phyloP scores from a whole-genome alignment of 2,888 invertebrate species.

The Andrena marginata region DNA sequence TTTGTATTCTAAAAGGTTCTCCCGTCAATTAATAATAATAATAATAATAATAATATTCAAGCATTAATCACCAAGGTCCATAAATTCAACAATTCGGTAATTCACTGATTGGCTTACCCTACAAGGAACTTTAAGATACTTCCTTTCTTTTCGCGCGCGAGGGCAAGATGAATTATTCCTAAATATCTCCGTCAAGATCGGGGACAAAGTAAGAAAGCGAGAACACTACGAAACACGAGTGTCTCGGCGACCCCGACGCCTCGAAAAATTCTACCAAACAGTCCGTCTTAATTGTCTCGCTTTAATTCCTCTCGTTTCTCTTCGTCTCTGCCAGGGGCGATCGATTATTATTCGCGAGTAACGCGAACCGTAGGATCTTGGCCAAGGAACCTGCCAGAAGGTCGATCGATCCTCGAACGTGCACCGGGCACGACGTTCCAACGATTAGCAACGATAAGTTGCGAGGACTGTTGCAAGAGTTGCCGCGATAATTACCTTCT shows the following conservation, averaged over 20 bases:
- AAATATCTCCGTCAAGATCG: too few relatives aligned
- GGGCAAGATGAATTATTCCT: too few relatives aligned
- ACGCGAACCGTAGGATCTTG: not conserved
- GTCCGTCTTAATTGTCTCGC: not conserved
- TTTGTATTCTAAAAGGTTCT: too few relatives aligned
- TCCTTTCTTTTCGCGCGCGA: too few relatives aligned
- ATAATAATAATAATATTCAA: too few relatives aligned
- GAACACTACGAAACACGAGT: not conserved
- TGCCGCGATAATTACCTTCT: slow-evolving; percentile 44
- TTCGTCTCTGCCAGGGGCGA: not conserved
- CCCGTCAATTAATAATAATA: too few relatives aligned
- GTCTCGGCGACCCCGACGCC: slow-evolving; percentile 1
- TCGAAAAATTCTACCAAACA: not conserved
- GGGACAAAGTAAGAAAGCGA: not conserved
- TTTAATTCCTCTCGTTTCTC: slow-evolving; percentile 4
- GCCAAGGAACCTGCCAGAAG: slow-evolving; percentile 20
- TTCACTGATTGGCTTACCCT: too few relatives aligned
- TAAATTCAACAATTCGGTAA: too few relatives aligned
- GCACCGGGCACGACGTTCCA: slow-evolving; percentile 12
- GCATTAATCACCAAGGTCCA: too few relatives aligned
- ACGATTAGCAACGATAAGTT: slow-evolving; percentile 38
- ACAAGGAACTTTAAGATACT: too few relatives aligned
- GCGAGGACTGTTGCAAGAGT: slow-evolving; percentile 25
- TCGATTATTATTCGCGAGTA: slow-evolving; percentile 23
- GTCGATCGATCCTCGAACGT: slow-evolving; percentile 15